Evolutionary conservation across 2,113 vertebrate species (phyloP).

Genomic region (Psophia crepitans): DNA sequence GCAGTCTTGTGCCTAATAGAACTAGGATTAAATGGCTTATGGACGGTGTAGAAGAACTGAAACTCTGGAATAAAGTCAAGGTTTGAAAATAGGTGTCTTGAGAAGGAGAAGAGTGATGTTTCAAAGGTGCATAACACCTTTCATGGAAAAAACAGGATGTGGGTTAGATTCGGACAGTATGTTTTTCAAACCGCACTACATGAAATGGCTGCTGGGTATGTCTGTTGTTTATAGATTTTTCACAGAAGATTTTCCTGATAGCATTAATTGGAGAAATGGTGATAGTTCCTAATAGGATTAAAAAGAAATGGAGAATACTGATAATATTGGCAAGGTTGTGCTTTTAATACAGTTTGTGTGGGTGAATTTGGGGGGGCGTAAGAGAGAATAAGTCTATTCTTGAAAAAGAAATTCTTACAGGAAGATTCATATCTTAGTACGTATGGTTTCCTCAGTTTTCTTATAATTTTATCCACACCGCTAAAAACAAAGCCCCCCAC

Average conservation of each 20-base stretch:
- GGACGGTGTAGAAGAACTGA: not conserved
- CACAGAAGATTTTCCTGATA: not conserved
- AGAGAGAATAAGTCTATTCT: not conserved
- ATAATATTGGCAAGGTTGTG: not conserved
- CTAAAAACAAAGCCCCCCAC: not conserved
- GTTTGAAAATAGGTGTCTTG: not conserved
- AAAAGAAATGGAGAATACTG: not conserved
- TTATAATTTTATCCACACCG: not conserved
- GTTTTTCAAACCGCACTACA: not conserved
- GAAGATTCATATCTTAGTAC: not conserved
- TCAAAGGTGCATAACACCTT: not conserved
- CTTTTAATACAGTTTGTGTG: not conserved
- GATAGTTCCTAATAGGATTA: constrained; percentile 15
- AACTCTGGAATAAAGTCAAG: not conserved
- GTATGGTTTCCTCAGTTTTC: not conserved
- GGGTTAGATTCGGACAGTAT: not conserved
- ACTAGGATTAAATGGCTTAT: not conserved
- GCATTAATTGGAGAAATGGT: not conserved
- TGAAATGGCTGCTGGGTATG: not conserved
- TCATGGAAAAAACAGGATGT: not conserved
- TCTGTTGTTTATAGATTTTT: not conserved
- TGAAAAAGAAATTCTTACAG: not conserved
- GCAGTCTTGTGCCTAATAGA: not conserved
- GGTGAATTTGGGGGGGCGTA: not conserved
- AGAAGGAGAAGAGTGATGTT: not conserved